Evolutionary conservation across 2,113 vertebrate species (phyloP).

Genomic region (Elephantulus edwardii): DNA sequence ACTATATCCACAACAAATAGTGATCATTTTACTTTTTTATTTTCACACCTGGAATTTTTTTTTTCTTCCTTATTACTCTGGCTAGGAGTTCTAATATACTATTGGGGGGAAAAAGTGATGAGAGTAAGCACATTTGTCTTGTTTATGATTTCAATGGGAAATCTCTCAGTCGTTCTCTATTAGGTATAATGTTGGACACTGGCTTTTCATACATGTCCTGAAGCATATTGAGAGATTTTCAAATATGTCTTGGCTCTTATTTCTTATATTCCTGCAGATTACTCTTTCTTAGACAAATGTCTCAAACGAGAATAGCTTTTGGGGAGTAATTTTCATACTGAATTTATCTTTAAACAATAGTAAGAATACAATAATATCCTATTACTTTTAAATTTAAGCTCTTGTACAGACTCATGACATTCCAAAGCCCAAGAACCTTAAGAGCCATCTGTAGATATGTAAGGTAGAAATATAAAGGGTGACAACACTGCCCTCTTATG

Average conservation of each 20-base stretch:
- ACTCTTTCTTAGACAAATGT: slow-evolving; percentile 33
- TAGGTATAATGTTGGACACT: too few relatives aligned
- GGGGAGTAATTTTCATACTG: neutral
- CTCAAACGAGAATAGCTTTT: neutral
- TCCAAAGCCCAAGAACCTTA: neutral
- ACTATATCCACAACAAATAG: too few relatives aligned
- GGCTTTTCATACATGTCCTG: too few relatives aligned
- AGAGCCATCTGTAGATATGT: neutral
- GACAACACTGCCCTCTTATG: slow-evolving; percentile 23
- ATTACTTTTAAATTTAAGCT: neutral
- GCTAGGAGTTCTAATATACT: too few relatives aligned
- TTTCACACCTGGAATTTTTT: too few relatives aligned
- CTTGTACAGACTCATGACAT: neutral
- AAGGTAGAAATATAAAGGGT: neutral
- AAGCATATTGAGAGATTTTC: neutral
- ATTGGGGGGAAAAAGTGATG: too few relatives aligned
- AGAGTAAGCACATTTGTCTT: too few relatives aligned
- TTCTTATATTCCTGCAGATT: neutral
- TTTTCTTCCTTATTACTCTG: too few relatives aligned
- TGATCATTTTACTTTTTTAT: too few relatives aligned
- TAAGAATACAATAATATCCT: neutral
- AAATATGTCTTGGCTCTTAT: neutral
- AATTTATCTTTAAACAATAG: slow-evolving; percentile 8
- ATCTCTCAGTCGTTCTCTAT: too few relatives aligned
- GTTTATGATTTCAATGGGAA: too few relatives aligned